Percentiles rank a stretch among this genome's conserved stretches.
Evolutionary conservation across 1,140 invertebrate genomes (phyloP).

Genomic region (Nylanderia fulva): DNA sequence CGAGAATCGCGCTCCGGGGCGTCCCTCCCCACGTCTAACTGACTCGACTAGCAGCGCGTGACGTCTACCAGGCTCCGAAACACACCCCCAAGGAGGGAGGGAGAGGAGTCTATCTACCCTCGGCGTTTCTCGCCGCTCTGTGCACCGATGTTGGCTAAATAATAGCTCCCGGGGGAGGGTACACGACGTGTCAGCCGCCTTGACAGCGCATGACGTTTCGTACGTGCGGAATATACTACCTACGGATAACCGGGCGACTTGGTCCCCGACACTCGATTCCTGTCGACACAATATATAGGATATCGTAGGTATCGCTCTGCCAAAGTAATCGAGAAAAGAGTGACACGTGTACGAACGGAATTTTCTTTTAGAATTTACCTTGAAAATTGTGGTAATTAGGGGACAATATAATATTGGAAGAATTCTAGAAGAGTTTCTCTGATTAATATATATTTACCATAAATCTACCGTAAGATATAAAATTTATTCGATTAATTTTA

Average conservation of each 20-base stretch:
- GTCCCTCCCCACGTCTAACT: constrained; percentile 60
- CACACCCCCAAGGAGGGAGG: constrained; percentile 69
- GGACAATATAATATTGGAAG: too few species aligned
- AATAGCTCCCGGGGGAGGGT: constrained; percentile 82
- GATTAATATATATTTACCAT: too few species aligned
- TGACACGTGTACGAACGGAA: too few species aligned
- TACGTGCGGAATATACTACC: constrained; percentile 66
- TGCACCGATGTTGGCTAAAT: constrained; percentile 83
- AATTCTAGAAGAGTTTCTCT: too few species aligned
- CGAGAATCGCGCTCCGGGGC: constrained; percentile 56
- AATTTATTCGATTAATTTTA: too few species aligned
- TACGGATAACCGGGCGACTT: constrained; percentile 40
- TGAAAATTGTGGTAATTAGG: too few species aligned
- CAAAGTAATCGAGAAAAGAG: too few species aligned
- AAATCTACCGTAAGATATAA: too few species aligned
- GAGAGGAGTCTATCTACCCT: constrained; percentile 62
- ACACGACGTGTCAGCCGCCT: constrained; percentile 83
- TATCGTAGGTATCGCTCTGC: constrained; percentile 45
- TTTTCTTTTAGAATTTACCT: too few species aligned
- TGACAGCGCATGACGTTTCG: constrained; percentile 81
- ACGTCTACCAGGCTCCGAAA: constrained; percentile 70
- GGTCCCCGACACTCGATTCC: constrained; percentile 73
- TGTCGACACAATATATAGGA: constrained; percentile 73
- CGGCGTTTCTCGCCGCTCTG: constrained; percentile 66
- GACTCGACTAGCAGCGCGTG: constrained; percentile 66